Conservation (phyloP, 2,797 vertebrate genomes). For the Manis pentadactyla region DNA sequence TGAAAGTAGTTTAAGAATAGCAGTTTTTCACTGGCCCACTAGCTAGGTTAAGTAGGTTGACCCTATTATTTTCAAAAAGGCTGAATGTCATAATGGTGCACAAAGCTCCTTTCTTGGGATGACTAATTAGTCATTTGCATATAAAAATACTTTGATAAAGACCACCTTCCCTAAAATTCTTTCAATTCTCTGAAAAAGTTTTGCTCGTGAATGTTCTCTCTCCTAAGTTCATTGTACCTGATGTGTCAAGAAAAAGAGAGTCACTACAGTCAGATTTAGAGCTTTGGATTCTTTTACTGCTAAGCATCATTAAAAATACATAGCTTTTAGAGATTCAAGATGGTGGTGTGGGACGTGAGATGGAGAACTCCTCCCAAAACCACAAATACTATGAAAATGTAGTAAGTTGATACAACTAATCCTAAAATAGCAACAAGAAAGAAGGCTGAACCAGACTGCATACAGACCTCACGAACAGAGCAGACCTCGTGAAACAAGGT, state of each 20-base stretch:
- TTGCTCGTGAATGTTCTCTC: not conserved
- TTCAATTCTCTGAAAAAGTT: not conserved
- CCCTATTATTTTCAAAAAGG: not conserved
- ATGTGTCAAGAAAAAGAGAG: not conserved
- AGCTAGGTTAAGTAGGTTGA: not conserved
- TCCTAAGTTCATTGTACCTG: not conserved
- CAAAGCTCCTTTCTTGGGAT: not conserved
- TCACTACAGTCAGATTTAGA: not conserved
- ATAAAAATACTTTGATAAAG: not conserved
- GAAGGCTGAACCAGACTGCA: no score
- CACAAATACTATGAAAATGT: no score
- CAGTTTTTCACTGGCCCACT: not conserved
- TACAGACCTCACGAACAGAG: no score
- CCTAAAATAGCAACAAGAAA: no score
- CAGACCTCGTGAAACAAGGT: no score
- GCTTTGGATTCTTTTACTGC: not conserved
- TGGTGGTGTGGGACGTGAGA: no score
- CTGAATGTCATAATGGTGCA: not conserved
- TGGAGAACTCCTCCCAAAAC: no score
- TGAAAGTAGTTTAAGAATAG: not conserved
- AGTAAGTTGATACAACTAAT: no score
- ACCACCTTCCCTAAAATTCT: not conserved
- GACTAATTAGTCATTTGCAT: not conserved
- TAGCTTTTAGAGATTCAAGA: no score
- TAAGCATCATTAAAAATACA: slow-evolving; percentile 13